These are phyloP conservation scores for Encarsia formosa DNA, from an alignment of 2,888 invertebrate species.

Conservation along the genomic window DNA sequence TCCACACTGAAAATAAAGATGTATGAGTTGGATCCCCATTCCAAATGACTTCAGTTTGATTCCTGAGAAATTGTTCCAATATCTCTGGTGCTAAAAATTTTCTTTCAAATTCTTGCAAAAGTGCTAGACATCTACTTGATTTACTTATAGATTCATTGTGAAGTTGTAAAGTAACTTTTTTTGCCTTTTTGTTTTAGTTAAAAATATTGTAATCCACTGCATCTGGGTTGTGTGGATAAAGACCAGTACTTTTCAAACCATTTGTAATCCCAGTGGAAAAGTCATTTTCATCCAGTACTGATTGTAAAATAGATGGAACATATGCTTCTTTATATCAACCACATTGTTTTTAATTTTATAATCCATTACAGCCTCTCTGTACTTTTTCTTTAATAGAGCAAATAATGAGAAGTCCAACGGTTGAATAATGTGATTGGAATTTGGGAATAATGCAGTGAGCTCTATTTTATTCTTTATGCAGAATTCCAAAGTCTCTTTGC, in stretches of 20 bases:
- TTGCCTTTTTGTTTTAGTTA: background rate
- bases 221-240: background rate
- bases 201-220: background rate
- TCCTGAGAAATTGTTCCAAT: no score
- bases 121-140: no score
- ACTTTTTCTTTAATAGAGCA: background rate
- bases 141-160: no score
- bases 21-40: no score
- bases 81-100: no score
- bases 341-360: no score
- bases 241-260: background rate
- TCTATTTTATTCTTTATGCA: constrained; percentile 22
- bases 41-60: no score
- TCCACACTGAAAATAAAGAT: no score
- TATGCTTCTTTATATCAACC: no score
- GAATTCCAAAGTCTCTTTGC: constrained; percentile 28
- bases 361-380: background rate
- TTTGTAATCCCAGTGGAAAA: background rate
- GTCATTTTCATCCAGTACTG: background rate
- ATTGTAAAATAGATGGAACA: no score
- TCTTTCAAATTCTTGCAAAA: no score
- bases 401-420: constrained; percentile 8
- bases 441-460: background rate
- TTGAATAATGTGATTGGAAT: constrained; percentile 3
- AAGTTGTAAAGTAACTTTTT: no score